Conservation (phyloP, 2,888 invertebrate species). For the Auanema freiburgensis region DNA sequence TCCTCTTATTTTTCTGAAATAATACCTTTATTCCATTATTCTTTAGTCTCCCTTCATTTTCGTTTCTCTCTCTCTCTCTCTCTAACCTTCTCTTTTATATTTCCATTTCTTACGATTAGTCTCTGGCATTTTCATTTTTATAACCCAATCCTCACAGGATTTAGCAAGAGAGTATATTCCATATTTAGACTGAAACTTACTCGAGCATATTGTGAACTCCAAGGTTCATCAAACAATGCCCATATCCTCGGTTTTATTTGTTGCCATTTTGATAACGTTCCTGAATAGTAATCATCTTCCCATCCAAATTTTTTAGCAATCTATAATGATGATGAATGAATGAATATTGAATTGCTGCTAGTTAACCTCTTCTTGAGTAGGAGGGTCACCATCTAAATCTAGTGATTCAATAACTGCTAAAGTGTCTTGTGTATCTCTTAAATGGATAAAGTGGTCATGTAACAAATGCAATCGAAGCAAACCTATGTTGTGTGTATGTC, state of each 20-base stretch:
- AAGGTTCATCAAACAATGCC: conserved; percentile 98
- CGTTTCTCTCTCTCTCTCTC: too few relatives aligned
- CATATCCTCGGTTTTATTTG: conserved; percentile 87
- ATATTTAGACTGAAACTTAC: conserved; percentile 24
- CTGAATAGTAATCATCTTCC: conserved; percentile 83
- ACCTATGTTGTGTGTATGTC: conserved; percentile 82
- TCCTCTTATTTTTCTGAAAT: too few relatives aligned
- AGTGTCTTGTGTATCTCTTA: conserved; percentile 93
- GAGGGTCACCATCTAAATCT: conserved; percentile 82
- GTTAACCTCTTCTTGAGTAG: conserved; percentile 48
- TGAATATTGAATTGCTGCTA: not conserved
- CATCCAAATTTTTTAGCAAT: conserved; percentile 79
- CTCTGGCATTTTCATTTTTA: too few relatives aligned
- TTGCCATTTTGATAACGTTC: conserved; percentile 76
- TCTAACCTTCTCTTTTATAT: too few relatives aligned
- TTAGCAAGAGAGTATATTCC: too few relatives aligned
- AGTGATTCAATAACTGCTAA: conserved; percentile 93
- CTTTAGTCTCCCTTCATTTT: too few relatives aligned
- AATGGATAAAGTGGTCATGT: not conserved
- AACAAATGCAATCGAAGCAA: conserved; percentile 31
- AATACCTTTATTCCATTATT: too few relatives aligned
- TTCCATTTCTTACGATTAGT: too few relatives aligned
- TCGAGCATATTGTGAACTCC: conserved; percentile 87
- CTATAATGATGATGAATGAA: not conserved
- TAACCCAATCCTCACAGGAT: too few relatives aligned